Conservation (phyloP, 2,797 vertebrate species). For the Pantherophis alleghaniensis region DNA sequence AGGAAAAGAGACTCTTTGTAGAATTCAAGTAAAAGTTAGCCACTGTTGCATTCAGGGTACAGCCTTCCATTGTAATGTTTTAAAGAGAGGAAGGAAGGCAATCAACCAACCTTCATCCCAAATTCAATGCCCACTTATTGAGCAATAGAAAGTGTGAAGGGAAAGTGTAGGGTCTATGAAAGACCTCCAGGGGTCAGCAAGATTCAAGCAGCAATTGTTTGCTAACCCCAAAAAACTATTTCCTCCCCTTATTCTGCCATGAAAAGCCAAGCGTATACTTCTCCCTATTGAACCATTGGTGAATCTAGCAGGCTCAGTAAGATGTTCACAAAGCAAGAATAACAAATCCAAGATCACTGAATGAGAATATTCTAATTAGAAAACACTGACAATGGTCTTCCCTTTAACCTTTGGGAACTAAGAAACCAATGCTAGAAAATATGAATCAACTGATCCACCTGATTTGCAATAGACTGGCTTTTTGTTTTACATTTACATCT, state of each 20-base stretch:
- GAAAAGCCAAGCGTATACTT: not conserved
- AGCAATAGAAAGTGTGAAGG: not conserved
- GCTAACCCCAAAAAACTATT: not conserved
- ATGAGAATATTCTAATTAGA: not conserved
- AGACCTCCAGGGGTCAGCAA: conserved; percentile 34
- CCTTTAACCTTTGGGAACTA: not conserved
- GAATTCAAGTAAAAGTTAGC: not conserved
- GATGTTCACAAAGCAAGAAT: not conserved
- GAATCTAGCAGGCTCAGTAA: not conserved
- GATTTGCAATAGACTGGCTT: not conserved
- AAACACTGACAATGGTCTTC: not conserved
- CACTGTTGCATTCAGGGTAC: not conserved
- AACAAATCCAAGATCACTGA: not conserved
- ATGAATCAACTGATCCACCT: not conserved
- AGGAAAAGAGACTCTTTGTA: not conserved
- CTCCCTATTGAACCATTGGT: not conserved
- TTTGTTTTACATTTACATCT: not conserved
- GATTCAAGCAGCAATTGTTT: not conserved
- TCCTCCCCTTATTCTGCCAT: not conserved
- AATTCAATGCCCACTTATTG: not conserved
- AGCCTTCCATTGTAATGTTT: not conserved
- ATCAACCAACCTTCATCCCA: too few species aligned
- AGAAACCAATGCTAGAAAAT: not conserved
- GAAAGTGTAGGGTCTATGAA: not conserved
- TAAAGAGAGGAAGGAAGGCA: not conserved